These are phyloP conservation scores for Papilio polyxenes DNA, from an alignment of 1,140 invertebrate species.

Conservation along the genomic window DNA sequence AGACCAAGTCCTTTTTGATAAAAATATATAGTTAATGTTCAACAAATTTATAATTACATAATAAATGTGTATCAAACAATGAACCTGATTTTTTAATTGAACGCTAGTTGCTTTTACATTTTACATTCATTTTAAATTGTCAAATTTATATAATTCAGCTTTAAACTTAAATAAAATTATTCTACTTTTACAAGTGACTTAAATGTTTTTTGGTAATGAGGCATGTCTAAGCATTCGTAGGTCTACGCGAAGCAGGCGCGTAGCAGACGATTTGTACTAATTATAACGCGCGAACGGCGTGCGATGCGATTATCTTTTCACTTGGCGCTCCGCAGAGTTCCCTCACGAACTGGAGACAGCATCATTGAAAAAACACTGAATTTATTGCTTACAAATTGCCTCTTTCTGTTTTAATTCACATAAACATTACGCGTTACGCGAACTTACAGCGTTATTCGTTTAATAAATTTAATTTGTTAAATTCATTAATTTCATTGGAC, in stretches of 20 bases:
- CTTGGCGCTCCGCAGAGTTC: constrained; percentile 49
- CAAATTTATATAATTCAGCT: too few relatives aligned
- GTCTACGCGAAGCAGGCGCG: constrained; percentile 50
- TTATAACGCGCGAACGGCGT: constrained; percentile 75
- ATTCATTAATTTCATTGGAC: not conserved
- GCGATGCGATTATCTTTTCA: constrained; percentile 73
- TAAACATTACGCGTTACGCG: not conserved
- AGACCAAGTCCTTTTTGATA: not conserved
- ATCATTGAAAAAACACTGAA: constrained; percentile 26
- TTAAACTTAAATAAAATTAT: too few relatives aligned
- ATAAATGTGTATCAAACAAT: not conserved
- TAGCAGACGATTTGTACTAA: constrained; percentile 77
- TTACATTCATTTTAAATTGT: too few relatives aligned
- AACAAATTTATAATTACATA: not conserved
- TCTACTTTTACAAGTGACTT: not conserved
- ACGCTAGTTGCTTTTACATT: not conserved
- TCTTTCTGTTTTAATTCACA: not conserved
- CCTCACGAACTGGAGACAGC: constrained; percentile 26
- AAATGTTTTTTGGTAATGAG: not conserved
- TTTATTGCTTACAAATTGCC: not conserved
- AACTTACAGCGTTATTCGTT: not conserved
- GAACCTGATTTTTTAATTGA: not conserved
- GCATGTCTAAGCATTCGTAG: constrained; percentile 53
- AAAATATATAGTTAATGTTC: not conserved
- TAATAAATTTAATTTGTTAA: not conserved